Percentiles rank a stretch among this genome's conserved stretches.
Conservation (phyloP, 2,888 invertebrate genomes). For the Baccha elongata region DNA sequence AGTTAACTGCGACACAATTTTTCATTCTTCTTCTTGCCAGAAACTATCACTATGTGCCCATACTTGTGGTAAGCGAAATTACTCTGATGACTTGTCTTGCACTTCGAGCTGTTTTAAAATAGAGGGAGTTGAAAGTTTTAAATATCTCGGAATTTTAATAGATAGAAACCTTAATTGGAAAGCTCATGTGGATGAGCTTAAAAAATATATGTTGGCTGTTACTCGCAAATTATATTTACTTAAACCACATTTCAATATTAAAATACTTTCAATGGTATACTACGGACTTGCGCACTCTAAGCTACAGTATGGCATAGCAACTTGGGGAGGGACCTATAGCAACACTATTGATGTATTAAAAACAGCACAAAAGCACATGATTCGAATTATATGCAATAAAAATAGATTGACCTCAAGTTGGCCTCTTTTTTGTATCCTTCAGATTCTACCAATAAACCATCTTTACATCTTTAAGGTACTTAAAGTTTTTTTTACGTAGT, state of each 20-base stretch:
- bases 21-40: not conserved
- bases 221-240: slow-evolving; percentile 17
- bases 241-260: not conserved
- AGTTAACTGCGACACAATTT: not conserved
- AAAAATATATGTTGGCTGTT: slow-evolving; percentile 4
- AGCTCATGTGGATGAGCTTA: not conserved
- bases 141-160: slow-evolving; percentile 7
- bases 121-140: not conserved
- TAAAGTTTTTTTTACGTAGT: too few species aligned
- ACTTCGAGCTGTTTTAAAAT: slow-evolving; percentile 23
- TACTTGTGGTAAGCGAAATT: slow-evolving; percentile 7
- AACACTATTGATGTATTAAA: not conserved
- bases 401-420: too few species aligned
- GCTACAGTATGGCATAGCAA: slow-evolving; percentile 4
- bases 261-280: slow-evolving; percentile 1
- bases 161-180: slow-evolving; percentile 28
- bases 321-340: not conserved
- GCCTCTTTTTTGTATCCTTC: too few species aligned
- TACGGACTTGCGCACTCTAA: slow-evolving; percentile 13
- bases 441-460: too few species aligned
- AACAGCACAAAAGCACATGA: not conserved
- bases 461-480: too few species aligned
- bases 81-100: not conserved
- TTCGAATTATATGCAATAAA: not conserved
- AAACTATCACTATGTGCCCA: not conserved